These are phyloP conservation scores for Dreissena rostriformis DNA, from an alignment of 1,140 invertebrate species.

Conservation along the genomic window DNA sequence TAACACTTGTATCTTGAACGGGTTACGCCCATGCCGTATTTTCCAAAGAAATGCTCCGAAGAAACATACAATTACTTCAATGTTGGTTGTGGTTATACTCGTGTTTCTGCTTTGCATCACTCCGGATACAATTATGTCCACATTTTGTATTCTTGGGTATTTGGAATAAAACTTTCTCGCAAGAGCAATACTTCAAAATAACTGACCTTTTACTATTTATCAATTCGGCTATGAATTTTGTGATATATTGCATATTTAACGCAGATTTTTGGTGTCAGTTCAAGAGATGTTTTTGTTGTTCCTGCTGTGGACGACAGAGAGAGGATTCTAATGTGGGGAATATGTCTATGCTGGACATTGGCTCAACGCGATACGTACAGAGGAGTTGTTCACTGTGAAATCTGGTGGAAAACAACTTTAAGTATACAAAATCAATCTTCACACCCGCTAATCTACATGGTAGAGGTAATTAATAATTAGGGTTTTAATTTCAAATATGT, in stretches of 20 bases:
- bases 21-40: constrained; percentile 82
- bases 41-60: constrained; percentile 58
- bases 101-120: constrained; percentile 89
- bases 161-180: constrained; percentile 79
- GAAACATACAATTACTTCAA: constrained; percentile 86
- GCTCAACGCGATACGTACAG: no score
- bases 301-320: constrained; percentile 10
- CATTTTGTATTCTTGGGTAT: constrained; percentile 75
- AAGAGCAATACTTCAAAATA: constrained; percentile 86
- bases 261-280: constrained; percentile 85
- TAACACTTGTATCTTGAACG: constrained; percentile 87
- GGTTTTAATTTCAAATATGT: no score
- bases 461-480: no score
- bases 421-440: no score
- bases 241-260: constrained; percentile 89
- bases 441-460: no score
- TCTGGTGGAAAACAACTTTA: no score
- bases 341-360: no score
- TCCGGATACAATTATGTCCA: constrained; percentile 86
- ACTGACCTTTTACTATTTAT: constrained; percentile 88
- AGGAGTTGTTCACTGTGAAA: no score
- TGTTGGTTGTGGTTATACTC: constrained; percentile 88
- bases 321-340: no score
- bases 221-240: constrained; percentile 89
- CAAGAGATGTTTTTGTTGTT: constrained; percentile 61